Evolutionary conservation across 2,113 vertebrate species (phyloP).

Genomic region (Loxodonta africana): DNA sequence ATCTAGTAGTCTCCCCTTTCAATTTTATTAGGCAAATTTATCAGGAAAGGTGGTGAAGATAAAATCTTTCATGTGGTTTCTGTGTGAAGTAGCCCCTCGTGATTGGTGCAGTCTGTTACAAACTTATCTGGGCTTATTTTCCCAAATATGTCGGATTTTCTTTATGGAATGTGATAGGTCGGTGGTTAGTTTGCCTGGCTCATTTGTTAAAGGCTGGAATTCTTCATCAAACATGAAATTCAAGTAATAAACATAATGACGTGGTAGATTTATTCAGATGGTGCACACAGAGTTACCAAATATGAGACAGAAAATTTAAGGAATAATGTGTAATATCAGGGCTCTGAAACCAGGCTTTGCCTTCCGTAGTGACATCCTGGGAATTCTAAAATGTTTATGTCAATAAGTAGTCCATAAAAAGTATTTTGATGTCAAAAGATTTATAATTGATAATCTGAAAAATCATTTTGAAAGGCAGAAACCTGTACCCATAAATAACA

Average conservation of each 20-base stretch:
- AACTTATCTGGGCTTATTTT: constrained; percentile 62
- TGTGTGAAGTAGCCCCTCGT: constrained; percentile 48
- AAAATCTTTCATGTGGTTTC: constrained; percentile 66
- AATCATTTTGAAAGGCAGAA: constrained; percentile 28
- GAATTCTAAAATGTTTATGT: neutral
- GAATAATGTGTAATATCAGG: neutral
- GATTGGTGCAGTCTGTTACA: constrained; percentile 30
- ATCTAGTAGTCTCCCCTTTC: constrained; percentile 75
- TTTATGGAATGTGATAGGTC: neutral
- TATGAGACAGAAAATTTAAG: constrained; percentile 42
- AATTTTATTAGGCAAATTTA: constrained; percentile 81
- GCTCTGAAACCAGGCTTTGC: neutral
- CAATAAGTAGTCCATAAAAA: neutral
- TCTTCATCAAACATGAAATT: constrained; percentile 5
- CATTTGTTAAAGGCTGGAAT: neutral
- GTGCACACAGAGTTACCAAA: neutral
- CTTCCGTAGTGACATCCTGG: neutral
- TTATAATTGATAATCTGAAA: neutral
- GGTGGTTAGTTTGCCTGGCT: neutral
- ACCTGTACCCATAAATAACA: neutral
- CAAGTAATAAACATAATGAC: neutral
- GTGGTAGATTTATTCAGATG: neutral
- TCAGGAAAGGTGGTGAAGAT: constrained; percentile 76
- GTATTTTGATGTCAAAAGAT: neutral
- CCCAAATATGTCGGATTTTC: constrained; percentile 33